Percentiles rank a stretch among this genome's conserved stretches.
phyloP scores from a whole-genome alignment of 2,113 vertebrate genomes.

The Scomber japonicus region DNA sequence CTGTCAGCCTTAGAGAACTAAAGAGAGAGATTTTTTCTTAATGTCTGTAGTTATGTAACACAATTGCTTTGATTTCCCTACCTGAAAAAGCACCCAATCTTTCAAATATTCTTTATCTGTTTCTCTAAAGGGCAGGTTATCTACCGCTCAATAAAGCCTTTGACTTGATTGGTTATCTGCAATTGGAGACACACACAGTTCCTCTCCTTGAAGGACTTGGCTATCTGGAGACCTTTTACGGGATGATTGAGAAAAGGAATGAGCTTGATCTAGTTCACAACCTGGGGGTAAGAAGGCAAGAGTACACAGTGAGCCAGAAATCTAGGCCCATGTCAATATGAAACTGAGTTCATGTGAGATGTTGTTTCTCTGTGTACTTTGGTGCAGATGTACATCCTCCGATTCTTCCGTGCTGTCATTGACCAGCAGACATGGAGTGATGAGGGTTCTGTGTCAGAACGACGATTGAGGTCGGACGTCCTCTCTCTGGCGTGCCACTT shows the following conservation, averaged over 20 bases:
- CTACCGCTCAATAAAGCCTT: slow-evolving; percentile 79
- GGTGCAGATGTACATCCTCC: slow-evolving; percentile 81
- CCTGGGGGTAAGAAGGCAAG: slow-evolving; percentile 76
- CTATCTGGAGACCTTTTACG: slow-evolving; percentile 81
- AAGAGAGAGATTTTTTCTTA: slow-evolving; percentile 3
- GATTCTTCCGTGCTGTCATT: slow-evolving; percentile 82
- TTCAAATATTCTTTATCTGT: slow-evolving; percentile 26
- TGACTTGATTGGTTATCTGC: slow-evolving; percentile 84
- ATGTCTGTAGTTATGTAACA: slow-evolving; percentile 2
- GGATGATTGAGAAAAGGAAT: slow-evolving; percentile 77
- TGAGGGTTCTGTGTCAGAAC: slow-evolving; percentile 80
- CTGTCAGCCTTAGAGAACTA: neutral
- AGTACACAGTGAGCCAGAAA: neutral
- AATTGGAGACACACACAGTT: slow-evolving; percentile 80
- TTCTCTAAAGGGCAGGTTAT: slow-evolving; percentile 78
- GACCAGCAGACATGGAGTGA: slow-evolving; percentile 85
- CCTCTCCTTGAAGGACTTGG: slow-evolving; percentile 83
- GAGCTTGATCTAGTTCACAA: slow-evolving; percentile 73
- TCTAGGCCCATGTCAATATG: neutral
- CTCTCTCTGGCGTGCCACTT: slow-evolving; percentile 85
- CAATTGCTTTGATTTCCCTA: neutral
- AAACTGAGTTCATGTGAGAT: neutral
- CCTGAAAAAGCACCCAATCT: slow-evolving; percentile 18
- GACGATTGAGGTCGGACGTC: slow-evolving; percentile 82
- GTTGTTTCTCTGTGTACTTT: slow-evolving; percentile 37